Evolutionary conservation across 1,140 invertebrate species (phyloP), one percentile per base, ranked within the genome.

Genomic region (Macrobrachium rosenbergii): DNA sequence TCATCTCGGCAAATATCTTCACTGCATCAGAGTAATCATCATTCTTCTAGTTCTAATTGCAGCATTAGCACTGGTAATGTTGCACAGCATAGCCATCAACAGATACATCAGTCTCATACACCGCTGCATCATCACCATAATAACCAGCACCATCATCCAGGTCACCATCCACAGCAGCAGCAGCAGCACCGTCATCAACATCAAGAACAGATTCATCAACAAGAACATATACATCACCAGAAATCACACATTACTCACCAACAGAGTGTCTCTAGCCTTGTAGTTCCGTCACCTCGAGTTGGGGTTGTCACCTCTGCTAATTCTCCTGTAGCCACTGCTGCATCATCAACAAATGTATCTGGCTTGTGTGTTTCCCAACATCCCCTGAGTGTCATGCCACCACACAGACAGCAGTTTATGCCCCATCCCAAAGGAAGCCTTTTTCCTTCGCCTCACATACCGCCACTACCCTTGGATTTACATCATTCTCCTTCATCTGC

Each of bases 1-100:
- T 76, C 75, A 37, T 75, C 72, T 92, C 94, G 82, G 91, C 94
- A 72, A 58, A 88, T 89, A 19, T 78, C 76, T 75, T 78, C 83
- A 21, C 60, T 45, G 58, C 75, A 77, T 75, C 73, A 52, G 62
- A 88, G 28, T 73, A 83, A 67, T 52, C 67, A 8, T 72, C 45
- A 23, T 52, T 59, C 43, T 58, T 72, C n/a, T 60, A 67, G 8
- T 58, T 59, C 19, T 69, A 82, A 19, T 10, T 73, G 16, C 73
- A 88, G 17, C 80, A 83, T 28, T 58, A 82, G 77, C 82, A 83
- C 59, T 72, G 80, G 58, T 90, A 91, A 60, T 91, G 92, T 81
- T 86, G 90, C 16, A 93, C 64, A 88, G 92, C 76, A 91, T 92
- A 64, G 77, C n/a, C 73, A 75, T 14, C 72, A 79, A 62, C 72